These are phyloP conservation scores for Papilio polytes DNA, from an alignment of 1,140 invertebrate genomes.

Conservation along the genomic window DNA sequence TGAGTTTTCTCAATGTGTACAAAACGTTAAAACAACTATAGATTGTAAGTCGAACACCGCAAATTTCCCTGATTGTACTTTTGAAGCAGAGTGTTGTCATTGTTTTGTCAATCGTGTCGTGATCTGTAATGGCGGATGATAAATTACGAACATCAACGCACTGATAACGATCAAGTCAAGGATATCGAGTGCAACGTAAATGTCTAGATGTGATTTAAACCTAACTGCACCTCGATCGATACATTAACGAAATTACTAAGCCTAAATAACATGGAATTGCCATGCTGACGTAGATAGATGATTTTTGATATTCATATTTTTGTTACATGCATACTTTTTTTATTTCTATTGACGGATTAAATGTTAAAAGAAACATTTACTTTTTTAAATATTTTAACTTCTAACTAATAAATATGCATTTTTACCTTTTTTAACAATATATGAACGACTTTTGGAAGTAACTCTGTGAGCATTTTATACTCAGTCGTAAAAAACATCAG, in stretches of 20 bases:
- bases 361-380: background rate
- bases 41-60: too few relatives aligned
- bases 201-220: background rate
- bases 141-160: conserved; percentile 4
- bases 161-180: conserved; percentile 15
- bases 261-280: background rate
- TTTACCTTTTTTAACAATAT: background rate
- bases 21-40: too few relatives aligned
- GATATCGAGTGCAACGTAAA: conserved; percentile 2
- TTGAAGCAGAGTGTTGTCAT: conserved; percentile 6
- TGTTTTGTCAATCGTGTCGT: conserved; percentile 24
- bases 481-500: background rate
- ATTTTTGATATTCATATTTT: background rate
- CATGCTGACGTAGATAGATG: background rate
- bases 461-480: background rate
- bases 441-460: background rate
- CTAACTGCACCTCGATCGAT: conserved; percentile 2
- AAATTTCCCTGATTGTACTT: background rate
- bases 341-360: too few relatives aligned
- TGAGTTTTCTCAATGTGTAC: too few relatives aligned
- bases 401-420: background rate
- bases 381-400: background rate
- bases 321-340: background rate
- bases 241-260: background rate
- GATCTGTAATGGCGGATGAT: conserved; percentile 12